phyloP scores from a whole-genome alignment of 2,113 vertebrate species.

The Antidorcas marsupialis region DNA sequence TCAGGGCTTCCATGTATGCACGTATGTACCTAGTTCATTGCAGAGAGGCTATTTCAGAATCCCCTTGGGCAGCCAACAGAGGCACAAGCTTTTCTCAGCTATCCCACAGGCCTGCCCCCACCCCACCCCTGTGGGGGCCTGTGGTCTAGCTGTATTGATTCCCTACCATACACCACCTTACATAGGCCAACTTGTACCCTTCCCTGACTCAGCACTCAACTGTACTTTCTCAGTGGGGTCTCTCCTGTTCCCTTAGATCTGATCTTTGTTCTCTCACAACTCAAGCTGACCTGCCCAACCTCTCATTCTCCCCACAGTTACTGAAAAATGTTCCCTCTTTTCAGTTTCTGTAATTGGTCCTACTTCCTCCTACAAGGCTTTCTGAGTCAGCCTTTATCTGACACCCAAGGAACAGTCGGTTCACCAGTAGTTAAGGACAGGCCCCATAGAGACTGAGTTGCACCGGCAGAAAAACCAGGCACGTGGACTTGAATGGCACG shows the following conservation, averaged over 20 bases:
- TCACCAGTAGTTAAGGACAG: slow-evolving; percentile 48
- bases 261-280: background rate
- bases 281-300: background rate
- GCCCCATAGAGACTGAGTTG: background rate
- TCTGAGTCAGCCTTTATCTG: slow-evolving; percentile 54
- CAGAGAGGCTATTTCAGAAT: background rate
- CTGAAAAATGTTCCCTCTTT: slow-evolving; percentile 16
- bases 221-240: background rate
- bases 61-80: background rate
- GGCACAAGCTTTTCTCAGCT: background rate
- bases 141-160: background rate
- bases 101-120: background rate
- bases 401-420: slow-evolving; percentile 1
- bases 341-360: slow-evolving; percentile 33
- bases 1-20: background rate
- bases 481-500: background rate
- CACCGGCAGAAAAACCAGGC: background rate
- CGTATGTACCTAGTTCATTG: background rate
- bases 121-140: background rate
- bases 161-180: background rate
- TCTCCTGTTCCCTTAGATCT: background rate
- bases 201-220: background rate
- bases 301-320: background rate
- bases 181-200: background rate
- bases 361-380: slow-evolving; percentile 37